Base-by-base conservation (phyloP, 2,113 vertebrate species). In the Equus quagga region DNA sequence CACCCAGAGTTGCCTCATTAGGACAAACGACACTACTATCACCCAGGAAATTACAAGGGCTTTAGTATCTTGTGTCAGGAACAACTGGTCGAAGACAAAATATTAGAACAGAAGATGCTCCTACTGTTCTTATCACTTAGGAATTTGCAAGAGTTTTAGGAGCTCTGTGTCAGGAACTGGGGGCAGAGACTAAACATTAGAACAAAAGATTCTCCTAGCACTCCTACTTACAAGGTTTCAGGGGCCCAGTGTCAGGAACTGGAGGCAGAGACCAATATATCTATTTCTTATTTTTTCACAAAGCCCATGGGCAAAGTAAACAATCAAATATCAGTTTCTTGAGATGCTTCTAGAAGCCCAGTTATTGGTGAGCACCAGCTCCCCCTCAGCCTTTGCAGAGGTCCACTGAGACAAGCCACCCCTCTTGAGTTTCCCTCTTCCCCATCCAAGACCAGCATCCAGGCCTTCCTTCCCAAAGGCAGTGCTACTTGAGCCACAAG, bases 371-470 rank as follows among this genome's bases (percentile, higher is more conserved):
- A 75, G 11, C 26, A 31, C 9, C 11, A 75, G 23, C 60, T 46
- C 31, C 54, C 13, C 36, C 56, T 28, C 17, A 2, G 28, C 36
- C 51, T 31, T 56, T 58, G 13, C 8, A 3, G 31, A 75, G 89
- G 23, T 26, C 62, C 33, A 1, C 7, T 2, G 46, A 56, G 49
- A 36, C 6, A 51, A 76, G 41, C 15, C 23, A 6, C 18, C 11
- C 51, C 3, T 4, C 60, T 2, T 0, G 56, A 62, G 14, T 3
- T 36, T 54, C 60, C 62, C 14, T 1, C 2, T 13, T 1, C 23
- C 19, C 18, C 28, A 62, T 49, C 46, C 31, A 31, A 18, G n/a
- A 3, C 15, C 21, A 2, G 36, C 3, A 3, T 19, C 56, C 11
- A 6, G 75, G 33, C n/a, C 31, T 67, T 24, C 41, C 26, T 78